These are phyloP conservation scores for Desoria tigrina DNA, from an alignment of 2,888 invertebrate species.

Conservation along the genomic window DNA sequence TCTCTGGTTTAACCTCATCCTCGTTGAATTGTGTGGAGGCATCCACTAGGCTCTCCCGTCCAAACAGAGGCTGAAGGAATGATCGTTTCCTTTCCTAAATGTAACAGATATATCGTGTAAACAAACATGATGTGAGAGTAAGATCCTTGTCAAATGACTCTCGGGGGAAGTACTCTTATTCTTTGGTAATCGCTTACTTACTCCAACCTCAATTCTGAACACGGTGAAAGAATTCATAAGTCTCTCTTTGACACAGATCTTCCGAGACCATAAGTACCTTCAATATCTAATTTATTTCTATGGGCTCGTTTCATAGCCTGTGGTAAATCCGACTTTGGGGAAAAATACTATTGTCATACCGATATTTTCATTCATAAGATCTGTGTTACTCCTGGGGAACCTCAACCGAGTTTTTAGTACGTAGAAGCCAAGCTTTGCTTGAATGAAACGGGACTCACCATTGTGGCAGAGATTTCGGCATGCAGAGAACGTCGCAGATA, in stretches of 20 bases:
- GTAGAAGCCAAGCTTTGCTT: no score
- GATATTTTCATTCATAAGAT: no score
- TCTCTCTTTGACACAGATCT: slow-evolving; percentile 5
- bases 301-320: no score
- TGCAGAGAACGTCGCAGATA: slow-evolving; percentile 13
- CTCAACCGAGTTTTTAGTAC: no score
- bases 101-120: slow-evolving; percentile 2
- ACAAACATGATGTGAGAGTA: slow-evolving; percentile 1
- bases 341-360: no score
- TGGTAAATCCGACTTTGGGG: no score
- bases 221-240: no score
- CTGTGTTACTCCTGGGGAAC: no score
- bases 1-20: background rate
- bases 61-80: background rate
- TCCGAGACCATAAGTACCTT: slow-evolving; percentile 8
- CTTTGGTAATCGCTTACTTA: slow-evolving; percentile 5
- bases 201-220: background rate
- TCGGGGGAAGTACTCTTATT: background rate
- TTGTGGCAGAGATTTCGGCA: slow-evolving; percentile 19
- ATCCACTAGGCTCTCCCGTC: background rate
- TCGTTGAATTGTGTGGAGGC: background rate
- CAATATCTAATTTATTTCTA: no score
- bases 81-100: slow-evolving; percentile 11
- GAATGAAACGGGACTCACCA: slow-evolving; percentile 18
- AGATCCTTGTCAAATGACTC: slow-evolving; percentile 7